phyloP scores from a whole-genome alignment of 2,113 vertebrate species.

The Percina caprodes region DNA sequence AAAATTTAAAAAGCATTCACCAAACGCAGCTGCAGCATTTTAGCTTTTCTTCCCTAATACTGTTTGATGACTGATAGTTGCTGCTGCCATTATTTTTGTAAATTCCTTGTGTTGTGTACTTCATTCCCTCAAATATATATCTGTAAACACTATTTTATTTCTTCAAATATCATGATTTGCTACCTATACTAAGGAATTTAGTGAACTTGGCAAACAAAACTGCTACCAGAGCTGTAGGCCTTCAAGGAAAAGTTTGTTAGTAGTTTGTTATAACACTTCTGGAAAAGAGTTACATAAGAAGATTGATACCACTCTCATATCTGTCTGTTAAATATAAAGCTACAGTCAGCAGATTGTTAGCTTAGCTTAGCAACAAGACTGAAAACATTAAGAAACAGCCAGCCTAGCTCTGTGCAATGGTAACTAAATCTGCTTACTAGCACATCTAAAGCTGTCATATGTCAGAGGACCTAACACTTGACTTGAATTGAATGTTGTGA shows the following conservation, averaged over 20 bases:
- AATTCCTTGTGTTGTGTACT: background rate
- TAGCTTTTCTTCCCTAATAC: background rate
- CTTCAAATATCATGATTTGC: background rate
- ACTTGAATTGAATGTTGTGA: too few species aligned
- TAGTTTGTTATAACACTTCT: background rate
- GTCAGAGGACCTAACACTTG: too few species aligned
- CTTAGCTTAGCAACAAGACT: background rate
- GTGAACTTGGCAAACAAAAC: background rate
- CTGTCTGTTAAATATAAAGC: too few species aligned
- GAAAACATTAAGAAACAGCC: background rate
- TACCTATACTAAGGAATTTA: background rate
- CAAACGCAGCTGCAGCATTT: constrained; percentile 21
- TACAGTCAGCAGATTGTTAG: background rate
- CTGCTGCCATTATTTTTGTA: background rate
- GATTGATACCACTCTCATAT: background rate
- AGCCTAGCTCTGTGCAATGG: background rate
- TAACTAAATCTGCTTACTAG: background rate
- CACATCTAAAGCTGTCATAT: background rate
- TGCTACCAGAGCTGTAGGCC: background rate
- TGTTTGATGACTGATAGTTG: constrained; percentile 12
- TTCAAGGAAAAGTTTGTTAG: constrained; percentile 1
- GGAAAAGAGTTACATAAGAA: background rate
- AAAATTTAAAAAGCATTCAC: background rate
- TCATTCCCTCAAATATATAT: background rate
- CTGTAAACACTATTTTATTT: background rate